Evolutionary conservation across 1,140 invertebrate species (phyloP).

Genomic region (Aphelenchoides besseyi): DNA sequence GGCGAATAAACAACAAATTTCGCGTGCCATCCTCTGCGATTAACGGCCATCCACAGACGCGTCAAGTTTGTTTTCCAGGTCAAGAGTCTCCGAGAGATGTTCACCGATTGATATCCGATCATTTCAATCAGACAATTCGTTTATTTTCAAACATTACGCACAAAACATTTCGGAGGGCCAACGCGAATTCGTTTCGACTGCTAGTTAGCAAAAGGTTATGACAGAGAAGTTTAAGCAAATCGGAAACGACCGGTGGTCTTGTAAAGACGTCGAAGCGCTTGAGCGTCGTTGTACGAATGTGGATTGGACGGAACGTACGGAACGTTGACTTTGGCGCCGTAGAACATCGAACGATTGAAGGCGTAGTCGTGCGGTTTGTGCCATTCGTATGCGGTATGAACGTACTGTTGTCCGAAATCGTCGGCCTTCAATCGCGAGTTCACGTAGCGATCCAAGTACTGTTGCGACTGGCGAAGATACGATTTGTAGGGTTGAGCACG

Average conservation of each 20-base stretch:
- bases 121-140: too few relatives aligned
- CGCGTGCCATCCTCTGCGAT: too few relatives aligned
- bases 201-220: too few relatives aligned
- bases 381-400: slow-evolving; percentile 60
- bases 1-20: not conserved
- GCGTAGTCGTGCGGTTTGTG: slow-evolving; percentile 60
- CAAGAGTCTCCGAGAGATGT: too few relatives aligned
- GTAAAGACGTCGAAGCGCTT: slow-evolving; percentile 55
- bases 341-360: slow-evolving; percentile 61
- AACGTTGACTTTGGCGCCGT: slow-evolving; percentile 40
- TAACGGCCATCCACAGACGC: too few relatives aligned
- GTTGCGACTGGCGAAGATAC: slow-evolving; percentile 57
- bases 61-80: too few relatives aligned
- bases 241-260: slow-evolving; percentile 59
- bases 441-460: slow-evolving; percentile 59
- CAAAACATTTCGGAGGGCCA: too few relatives aligned
- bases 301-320: slow-evolving; percentile 50
- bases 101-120: too few relatives aligned
- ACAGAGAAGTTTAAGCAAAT: slow-evolving; percentile 44
- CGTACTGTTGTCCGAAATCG: slow-evolving; percentile 59
- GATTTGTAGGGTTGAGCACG: slow-evolving; percentile 50
- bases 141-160: too few relatives aligned
- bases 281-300: slow-evolving; percentile 55
- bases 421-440: slow-evolving; percentile 54
- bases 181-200: too few relatives aligned